Conservation (phyloP, 2,888 invertebrate genomes). For the Sericinus montela region DNA sequence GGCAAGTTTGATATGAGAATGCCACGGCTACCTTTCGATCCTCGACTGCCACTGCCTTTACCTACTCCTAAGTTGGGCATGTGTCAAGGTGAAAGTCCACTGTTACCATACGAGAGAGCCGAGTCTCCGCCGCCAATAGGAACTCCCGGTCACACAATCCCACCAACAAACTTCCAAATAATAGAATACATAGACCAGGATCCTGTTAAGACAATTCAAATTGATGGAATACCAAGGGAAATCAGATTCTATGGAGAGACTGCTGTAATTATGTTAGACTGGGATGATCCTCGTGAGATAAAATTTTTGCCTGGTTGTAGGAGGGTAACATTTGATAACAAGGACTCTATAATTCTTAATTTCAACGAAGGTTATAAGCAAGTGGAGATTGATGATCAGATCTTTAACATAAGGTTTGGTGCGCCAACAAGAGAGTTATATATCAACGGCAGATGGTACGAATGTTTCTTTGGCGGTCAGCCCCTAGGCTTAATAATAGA, state of each 20-base stretch:
- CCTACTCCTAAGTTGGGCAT: conserved; percentile 59
- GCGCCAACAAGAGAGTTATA: conserved; percentile 95
- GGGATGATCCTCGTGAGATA: conserved; percentile 92
- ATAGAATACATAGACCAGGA: conserved; percentile 77
- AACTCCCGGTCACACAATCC: conserved; percentile 52
- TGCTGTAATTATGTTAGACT: conserved; percentile 90
- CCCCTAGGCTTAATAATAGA: conserved; percentile 89
- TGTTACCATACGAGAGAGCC: conserved; percentile 52
- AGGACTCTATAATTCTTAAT: conserved; percentile 81
- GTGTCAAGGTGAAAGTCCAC: conserved; percentile 56
- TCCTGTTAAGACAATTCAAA: conserved; percentile 88
- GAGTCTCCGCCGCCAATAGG: conserved; percentile 61
- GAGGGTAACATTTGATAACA: conserved; percentile 87
- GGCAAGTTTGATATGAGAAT: conserved; percentile 54
- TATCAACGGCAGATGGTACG: conserved; percentile 93
- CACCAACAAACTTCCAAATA: conserved; percentile 55
- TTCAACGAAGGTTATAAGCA: conserved; percentile 86
- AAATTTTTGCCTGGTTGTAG: conserved; percentile 90
- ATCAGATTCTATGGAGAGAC: conserved; percentile 92
- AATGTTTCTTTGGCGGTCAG: conserved; percentile 95
- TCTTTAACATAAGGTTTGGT: conserved; percentile 91
- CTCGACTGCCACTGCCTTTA: conserved; percentile 43
- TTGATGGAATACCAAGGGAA: conserved; percentile 89
- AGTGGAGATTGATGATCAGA: conserved; percentile 84
- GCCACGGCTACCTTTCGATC: conserved; percentile 47